These are phyloP conservation scores for Danio jaintianensis DNA, from an alignment of 2,797 vertebrate genomes.

Conservation along the genomic window DNA sequence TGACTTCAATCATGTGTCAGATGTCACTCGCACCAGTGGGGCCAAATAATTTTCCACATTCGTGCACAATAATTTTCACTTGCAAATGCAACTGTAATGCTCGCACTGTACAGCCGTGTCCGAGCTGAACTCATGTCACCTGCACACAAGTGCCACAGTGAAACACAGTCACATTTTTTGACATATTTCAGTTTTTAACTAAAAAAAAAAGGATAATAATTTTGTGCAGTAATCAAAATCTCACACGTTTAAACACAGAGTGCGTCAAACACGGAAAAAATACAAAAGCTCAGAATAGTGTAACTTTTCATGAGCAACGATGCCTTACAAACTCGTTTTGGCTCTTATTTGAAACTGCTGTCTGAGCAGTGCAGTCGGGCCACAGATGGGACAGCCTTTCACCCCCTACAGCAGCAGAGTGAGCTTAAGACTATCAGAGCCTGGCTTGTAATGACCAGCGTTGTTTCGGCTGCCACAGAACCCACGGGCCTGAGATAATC, in stretches of 20 bases:
- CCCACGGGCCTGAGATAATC: constrained; percentile 55
- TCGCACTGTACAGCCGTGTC: constrained; percentile 2
- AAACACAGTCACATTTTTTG: not conserved
- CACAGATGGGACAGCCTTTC: constrained; percentile 45
- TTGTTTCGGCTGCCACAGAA: constrained; percentile 56
- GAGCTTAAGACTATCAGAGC: constrained; percentile 29
- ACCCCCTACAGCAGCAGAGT: constrained; percentile 27
- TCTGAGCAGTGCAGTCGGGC: constrained; percentile 9
- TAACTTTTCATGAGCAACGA: not conserved
- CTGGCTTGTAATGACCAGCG: constrained; percentile 46
- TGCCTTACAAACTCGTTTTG: not conserved
- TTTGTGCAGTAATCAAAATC: not conserved
- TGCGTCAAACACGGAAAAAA: not conserved
- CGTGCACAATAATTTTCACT: constrained; percentile 15
- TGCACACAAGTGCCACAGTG: not conserved
- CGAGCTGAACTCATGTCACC: not conserved
- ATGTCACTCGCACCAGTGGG: constrained; percentile 26
- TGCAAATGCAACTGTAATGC: constrained; percentile 18
- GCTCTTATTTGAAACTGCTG: not conserved
- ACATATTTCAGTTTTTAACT: not conserved
- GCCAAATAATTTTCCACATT: constrained; percentile 26
- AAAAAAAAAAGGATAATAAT: not conserved
- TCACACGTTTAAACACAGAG: not conserved
- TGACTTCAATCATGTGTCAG: constrained; percentile 19
- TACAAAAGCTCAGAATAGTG: not conserved